These are phyloP conservation scores for Mohoua ochrocephala DNA, from an alignment of 2,113 vertebrate species.

Conservation along the genomic window DNA sequence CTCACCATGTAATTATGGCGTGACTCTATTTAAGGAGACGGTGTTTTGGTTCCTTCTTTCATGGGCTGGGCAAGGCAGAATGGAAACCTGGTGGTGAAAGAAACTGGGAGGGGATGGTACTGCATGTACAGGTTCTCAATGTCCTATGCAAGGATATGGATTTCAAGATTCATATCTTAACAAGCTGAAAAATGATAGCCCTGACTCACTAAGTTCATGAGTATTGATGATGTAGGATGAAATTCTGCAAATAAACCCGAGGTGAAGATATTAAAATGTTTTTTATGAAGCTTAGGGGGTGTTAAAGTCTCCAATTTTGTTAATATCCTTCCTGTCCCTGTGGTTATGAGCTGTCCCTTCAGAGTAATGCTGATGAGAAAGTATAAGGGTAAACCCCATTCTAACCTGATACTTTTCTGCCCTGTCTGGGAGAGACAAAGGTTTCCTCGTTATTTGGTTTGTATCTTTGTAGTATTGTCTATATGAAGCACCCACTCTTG, in stretches of 20 bases:
- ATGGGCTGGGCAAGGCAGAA: not conserved
- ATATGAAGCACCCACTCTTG: not conserved
- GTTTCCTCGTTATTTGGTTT: not conserved
- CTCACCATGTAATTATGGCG: not conserved
- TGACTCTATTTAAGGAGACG: rapidly evolving
- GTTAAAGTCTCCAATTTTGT: not conserved
- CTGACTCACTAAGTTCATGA: rapidly evolving
- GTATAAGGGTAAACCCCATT: not conserved
- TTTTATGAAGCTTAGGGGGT: not conserved
- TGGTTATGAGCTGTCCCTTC: not conserved
- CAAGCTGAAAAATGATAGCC: rapidly evolving
- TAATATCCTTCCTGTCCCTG: not conserved
- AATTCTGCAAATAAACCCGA: not conserved
- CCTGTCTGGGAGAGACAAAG: not conserved
- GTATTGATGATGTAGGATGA: not conserved
- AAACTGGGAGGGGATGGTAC: not conserved
- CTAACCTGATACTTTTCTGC: not conserved
- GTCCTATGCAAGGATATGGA: not conserved
- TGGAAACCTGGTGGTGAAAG: not conserved
- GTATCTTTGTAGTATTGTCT: not conserved
- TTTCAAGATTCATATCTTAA: not conserved
- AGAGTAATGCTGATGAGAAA: not conserved
- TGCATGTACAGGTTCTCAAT: not conserved
- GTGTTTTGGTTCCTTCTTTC: not conserved
- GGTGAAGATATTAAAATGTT: not conserved